These are phyloP conservation scores for Cepphus grylle DNA, from an alignment of 2,113 vertebrate genomes.

Conservation along the genomic window DNA sequence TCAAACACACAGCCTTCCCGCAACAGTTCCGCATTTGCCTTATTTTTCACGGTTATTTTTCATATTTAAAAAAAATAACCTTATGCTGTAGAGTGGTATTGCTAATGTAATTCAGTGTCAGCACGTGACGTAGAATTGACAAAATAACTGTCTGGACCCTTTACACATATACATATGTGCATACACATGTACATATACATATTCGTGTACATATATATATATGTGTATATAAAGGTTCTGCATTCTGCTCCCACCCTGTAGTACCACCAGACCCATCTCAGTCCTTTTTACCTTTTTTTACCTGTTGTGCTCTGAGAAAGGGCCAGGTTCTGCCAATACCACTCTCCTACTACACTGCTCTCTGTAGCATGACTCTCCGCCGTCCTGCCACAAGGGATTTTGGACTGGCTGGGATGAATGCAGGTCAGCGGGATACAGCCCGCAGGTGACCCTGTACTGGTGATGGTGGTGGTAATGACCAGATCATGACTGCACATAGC, in stretches of 20 bases:
- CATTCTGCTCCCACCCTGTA: neutral
- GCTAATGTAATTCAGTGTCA: neutral
- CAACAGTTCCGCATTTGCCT: neutral
- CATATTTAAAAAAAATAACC: rapidly evolving
- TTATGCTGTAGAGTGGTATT: neutral
- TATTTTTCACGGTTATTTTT: neutral
- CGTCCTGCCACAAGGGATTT: rapidly evolving
- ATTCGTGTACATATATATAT: neutral
- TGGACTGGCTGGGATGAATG: neutral
- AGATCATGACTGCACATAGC: rapidly evolving
- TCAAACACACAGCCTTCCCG: neutral
- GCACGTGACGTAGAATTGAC: rapidly evolving
- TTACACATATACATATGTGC: neutral
- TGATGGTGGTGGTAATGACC: neutral
- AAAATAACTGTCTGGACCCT: neutral
- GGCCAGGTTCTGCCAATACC: neutral
- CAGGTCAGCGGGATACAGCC: neutral
- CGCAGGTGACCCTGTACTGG: neutral
- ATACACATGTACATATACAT: neutral
- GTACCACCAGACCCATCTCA: too few relatives aligned
- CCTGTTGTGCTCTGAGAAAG: neutral
- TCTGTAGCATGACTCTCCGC: neutral
- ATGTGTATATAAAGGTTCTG: neutral
- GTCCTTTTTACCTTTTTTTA: neutral
- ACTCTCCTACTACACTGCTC: rapidly evolving